phyloP scores from a whole-genome alignment of 1,140 invertebrate species.

The Stratiolaelaps scimitus region DNA sequence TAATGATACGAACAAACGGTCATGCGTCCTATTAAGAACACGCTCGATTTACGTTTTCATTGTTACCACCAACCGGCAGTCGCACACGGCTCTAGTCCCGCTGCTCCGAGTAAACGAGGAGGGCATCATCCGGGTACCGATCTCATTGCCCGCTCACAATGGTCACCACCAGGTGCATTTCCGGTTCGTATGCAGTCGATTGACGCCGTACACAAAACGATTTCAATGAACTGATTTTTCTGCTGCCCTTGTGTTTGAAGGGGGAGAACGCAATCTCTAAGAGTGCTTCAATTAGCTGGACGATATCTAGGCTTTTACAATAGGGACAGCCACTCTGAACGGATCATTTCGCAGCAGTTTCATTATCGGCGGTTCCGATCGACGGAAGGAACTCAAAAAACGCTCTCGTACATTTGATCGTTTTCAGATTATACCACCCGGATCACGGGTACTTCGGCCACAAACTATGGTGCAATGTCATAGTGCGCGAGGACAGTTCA shows the following conservation, averaged over 20 bases:
- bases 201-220: too few species aligned
- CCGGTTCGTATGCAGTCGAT: background rate
- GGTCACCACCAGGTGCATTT: slow-evolving; percentile 7
- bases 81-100: slow-evolving; percentile 13
- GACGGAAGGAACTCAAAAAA: too few species aligned
- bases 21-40: background rate
- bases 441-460: slow-evolving; percentile 12
- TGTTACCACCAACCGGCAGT: background rate
- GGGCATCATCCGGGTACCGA: slow-evolving; percentile 1
- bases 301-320: background rate
- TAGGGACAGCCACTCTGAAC: background rate
- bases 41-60: background rate
- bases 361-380: too few species aligned
- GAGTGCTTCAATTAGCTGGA: background rate
- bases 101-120: background rate
- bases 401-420: background rate
- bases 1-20: too few species aligned
- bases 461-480: slow-evolving; percentile 24
- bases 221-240: too few species aligned
- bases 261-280: background rate
- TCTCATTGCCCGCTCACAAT: slow-evolving; percentile 15
- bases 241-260: too few species aligned
- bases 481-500: slow-evolving; percentile 13
- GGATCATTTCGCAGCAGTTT: background rate
- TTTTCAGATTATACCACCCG: slow-evolving; percentile 7